Conservation (phyloP, 2,888 invertebrate genomes). For the Dorcus hopei region DNA sequence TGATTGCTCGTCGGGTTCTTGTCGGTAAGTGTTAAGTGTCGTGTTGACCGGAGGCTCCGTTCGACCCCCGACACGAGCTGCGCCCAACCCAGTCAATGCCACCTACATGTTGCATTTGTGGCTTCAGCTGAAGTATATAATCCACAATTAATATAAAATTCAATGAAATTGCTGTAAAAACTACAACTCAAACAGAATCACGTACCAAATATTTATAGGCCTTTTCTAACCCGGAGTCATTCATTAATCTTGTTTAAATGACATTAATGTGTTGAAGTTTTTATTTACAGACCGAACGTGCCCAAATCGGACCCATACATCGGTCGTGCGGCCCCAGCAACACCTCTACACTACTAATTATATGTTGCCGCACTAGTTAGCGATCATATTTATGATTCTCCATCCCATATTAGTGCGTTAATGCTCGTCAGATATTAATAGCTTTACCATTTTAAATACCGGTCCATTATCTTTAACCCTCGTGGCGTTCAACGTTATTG, state of each 20-base stretch:
- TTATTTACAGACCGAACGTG: conserved; percentile 6
- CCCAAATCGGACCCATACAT: conserved; percentile 24
- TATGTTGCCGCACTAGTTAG: conserved; percentile 37
- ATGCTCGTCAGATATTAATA: conserved; percentile 38
- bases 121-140: too few relatives aligned
- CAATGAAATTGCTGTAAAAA: too few relatives aligned
- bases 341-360: conserved; percentile 38
- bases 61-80: conserved; percentile 1
- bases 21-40: conserved; percentile 3
- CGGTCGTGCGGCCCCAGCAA: conserved; percentile 35
- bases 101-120: neutral
- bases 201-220: too few relatives aligned
- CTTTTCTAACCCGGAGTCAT: too few relatives aligned
- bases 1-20: neutral
- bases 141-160: too few relatives aligned
- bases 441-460: conserved; percentile 25
- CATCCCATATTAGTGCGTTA: conserved; percentile 42
- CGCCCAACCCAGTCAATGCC: neutral
- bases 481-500: conserved; percentile 14
- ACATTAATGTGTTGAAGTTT: conserved; percentile 15
- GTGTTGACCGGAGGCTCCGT: neutral
- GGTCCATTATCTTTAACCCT: conserved; percentile 15
- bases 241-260: neutral
- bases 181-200: too few relatives aligned
- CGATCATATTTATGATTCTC: conserved; percentile 38